Base-by-base conservation (phyloP, 2,113 vertebrate genomes). In the Ptilonorhynchus violaceus region DNA sequence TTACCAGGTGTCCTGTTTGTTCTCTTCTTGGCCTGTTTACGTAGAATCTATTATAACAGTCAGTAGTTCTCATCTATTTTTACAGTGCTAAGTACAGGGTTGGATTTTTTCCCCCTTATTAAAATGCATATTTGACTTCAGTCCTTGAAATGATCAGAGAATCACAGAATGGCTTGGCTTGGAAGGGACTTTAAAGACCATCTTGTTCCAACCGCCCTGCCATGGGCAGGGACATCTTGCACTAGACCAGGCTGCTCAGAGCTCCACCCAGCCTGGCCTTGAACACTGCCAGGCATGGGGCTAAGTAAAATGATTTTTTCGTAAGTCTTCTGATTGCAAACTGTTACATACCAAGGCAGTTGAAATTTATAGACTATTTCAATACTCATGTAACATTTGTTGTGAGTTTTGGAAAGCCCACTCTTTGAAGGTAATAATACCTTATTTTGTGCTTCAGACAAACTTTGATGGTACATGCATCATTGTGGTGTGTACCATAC, bases 201-300 rank as follows among this genome's bases (percentile, higher is more conserved):
- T 15, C 23, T 52, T 3, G 3, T 46, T 87, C 46, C 53, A 68
- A 18, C 2, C 6, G 37, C 7, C 25, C 44, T 14, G 14, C 31
- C 37, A 44, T 0, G 0, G 21, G 21, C 52, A 75, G 35, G 42
- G 35, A 66, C 70, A 58, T 6, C 13, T 60, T 77, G 37, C 46
- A 37, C 37, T 55, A 37, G 15, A 33, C 22, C 39, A 53, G 27
- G 46, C 3, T 33, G 84, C 33, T 60, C 84, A 77, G 39, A 46
- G 55, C 22, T 53, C 46, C 33, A 53, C 28, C 18, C 39, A 28
- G 2, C 15, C 33, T 9, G 12, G 19, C 64, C 33, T 69, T 37
- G 31, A 68, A 44, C 46, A 44, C 17, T 42, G 23, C 28, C 42
- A 66, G 55, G 18, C 18, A 60, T 39, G 22, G 22, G 22, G 15